Base-by-base conservation (phyloP, 2,113 vertebrate species). In the Mormyrus lacerda region DNA sequence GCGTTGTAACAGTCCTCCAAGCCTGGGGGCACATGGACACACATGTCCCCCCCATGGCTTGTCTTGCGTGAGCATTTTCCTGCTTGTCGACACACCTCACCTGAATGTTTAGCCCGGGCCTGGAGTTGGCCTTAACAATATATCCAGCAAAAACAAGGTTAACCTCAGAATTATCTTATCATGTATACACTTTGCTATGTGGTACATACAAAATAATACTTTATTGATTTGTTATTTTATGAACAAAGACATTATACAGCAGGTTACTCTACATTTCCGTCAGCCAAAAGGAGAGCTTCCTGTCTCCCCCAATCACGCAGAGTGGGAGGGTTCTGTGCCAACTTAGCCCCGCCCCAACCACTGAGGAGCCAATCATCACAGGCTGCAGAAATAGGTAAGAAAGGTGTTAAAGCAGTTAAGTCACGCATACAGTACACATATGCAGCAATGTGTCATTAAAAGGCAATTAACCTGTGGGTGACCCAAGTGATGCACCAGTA, bases 261-360 rank as follows among this genome's bases (percentile, higher is more conserved):
- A 85, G 39, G 85, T 91, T 89, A 90, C 61, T 92, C 96, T 96
- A 99, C 96, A 98, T 97, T 94, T 99, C 98, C 4, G 98, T 99
- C 94, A 98, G 94, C 98, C 98, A 99, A 90, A 99, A 99, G 83
- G 96, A 96, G 79, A 99, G 96, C 92, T 98, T 98, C 93, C 97
- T 96, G 93, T 99, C 97, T 87, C 97, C 96, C 45, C 98, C 98
- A 0, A 98, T 94, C 76, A 95, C 98, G 85, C 98, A 99, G 27
- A 99, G 94, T 1, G 98, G 97, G 87, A 99, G 96, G 7, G 96
- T 97, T 91, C 97, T 95, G 47, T 99, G 98, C 98, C 98, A 99
- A 87, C 97, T 98, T 87, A 99, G 96, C 88, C 97, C 97, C 24
- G 98, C 97, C 90, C 97, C 97, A 17, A 99, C 95, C 0, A 95